Evolutionary conservation across 2,113 vertebrate species (phyloP), one percentile per base, ranked within the genome.

Genomic region (Mormyrus iriodes): DNA sequence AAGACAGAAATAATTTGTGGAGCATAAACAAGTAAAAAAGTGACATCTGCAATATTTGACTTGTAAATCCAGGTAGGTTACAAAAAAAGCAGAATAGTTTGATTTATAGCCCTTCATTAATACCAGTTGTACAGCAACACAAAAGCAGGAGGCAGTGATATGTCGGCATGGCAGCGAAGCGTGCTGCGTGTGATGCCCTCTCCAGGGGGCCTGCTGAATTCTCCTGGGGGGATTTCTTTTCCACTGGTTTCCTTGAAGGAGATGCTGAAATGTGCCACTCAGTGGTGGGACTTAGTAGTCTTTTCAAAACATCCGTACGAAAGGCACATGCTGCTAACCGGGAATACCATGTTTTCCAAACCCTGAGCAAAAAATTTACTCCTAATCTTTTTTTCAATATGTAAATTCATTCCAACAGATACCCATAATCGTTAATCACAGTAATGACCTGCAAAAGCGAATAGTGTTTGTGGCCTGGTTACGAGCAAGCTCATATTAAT

Each of bases 31-130:
- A n/a, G 88, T 79, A 65, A 61, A 65, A 87, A 89, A 83, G 53
- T 87, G 51, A 27, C 65, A 51, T 24, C 79, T 84, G 73, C 4
- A 4, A 61, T 84, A 76, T 90, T 85, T 69, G 73, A 9, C n/a
- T 51, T 76, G 51, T 17, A 53, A 19, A 15, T 13, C 13, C 51
- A 42, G 31, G 13, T 79, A 52, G 2, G 61, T 53, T 49, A 53
- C 2, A 53, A 53, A 17, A 9, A 19, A 46, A 46, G 21, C 31
- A 49, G 13, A 89, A 35, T 76, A 61, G 52, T 2, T 10, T 10
- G 53, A 85, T 89, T 83, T 65, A 90, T 83, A 55, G 49, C 31
- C 48, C 83, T 85, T 89, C 85, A 89, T 90, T 90, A 90, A 87
- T 55, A 53, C 49, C 52, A 53, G 90, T 89, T 24, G 3, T 88